phyloP scores from a whole-genome alignment of 2,797 vertebrate species.

The Sebastes variabilis region DNA sequence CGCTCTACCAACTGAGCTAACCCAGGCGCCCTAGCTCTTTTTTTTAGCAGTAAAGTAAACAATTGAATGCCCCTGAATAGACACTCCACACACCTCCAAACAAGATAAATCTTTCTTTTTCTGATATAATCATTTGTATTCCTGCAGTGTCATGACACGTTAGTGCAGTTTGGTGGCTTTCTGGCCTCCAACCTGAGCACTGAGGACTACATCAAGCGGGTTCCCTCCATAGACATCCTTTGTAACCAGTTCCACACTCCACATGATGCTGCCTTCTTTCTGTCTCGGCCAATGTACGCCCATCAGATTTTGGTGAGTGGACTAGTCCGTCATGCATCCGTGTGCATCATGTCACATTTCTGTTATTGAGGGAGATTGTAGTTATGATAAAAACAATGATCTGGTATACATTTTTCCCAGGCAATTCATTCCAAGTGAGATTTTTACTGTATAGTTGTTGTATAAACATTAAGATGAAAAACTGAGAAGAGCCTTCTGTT shows the following conservation, averaged over 20 bases:
- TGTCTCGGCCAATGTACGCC: constrained; percentile 97
- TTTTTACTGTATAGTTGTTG: neutral
- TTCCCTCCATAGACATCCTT: constrained; percentile 96
- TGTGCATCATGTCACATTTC: neutral
- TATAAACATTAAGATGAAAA: no score
- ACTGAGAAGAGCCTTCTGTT: no score
- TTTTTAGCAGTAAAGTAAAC: neutral
- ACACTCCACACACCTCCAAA: neutral
- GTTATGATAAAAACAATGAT: neutral
- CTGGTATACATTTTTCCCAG: neutral
- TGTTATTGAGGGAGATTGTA: neutral
- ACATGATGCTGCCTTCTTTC: constrained; percentile 96
- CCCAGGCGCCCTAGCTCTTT: no score
- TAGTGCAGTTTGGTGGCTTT: constrained; percentile 98
- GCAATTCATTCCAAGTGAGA: neutral
- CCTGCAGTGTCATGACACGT: constrained; percentile 94
- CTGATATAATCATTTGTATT: neutral
- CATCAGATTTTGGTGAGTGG: constrained; percentile 97
- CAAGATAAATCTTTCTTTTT: neutral
- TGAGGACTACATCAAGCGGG: constrained; percentile 98
- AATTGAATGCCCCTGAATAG: neutral
- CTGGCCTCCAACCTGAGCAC: constrained; percentile 98
- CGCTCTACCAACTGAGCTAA: no score
- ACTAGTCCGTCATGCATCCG: neutral
- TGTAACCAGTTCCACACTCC: constrained; percentile 98